Evolutionary conservation across 2,888 invertebrate species (phyloP), one percentile per base, ranked within the genome.

Genomic region (Cryptocephalus primarius): DNA sequence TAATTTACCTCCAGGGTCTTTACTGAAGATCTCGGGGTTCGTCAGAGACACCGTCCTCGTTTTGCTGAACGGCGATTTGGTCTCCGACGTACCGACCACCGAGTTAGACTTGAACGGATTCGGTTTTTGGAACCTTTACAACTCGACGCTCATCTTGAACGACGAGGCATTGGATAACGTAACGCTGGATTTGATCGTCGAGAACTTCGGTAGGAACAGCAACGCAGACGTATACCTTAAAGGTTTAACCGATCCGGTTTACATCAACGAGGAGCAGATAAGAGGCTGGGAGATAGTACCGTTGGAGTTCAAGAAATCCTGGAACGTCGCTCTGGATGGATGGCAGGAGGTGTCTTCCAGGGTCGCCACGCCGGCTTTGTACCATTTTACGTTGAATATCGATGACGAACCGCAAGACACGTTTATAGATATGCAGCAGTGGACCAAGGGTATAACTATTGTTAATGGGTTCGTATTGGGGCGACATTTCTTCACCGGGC

Each of bases 391-490:
- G 4, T 70, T 74, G 3, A 47, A 46, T 1, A 48, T 54, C n/a
- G 46, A 51, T 8, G 65, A 64, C 0, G 69, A 69, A 10, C 75
- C 82, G 0, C 62, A 72, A 34, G 91, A 92, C 61, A 90, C 89
- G 0, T 92, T 80, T 63, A 60, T 92, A 10, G 82, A 87, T 60
- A 79, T 88, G 56, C 72, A 75, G 40, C 79, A 79, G 11, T 94
- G 92, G 93, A 80, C 78, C 46, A 92, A 91, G 75, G 92, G 92
- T 1, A 76, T 85, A 48, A 80, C 85, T 0, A 86, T 87, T 67
- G 69, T 93, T 1, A 94, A 94, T 64, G 87, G 85, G 0, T 79
- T 85, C 60, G 89, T 91, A 64, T 73, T 94, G 14, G 92, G 92
- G 0, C 76, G 93, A 41, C 91, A 91, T 68, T 82, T 83, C 0